Conservation (phyloP, 53 echinoderm and acorn worm genomes). For the Mesocentrotus franciscanus region DNA sequence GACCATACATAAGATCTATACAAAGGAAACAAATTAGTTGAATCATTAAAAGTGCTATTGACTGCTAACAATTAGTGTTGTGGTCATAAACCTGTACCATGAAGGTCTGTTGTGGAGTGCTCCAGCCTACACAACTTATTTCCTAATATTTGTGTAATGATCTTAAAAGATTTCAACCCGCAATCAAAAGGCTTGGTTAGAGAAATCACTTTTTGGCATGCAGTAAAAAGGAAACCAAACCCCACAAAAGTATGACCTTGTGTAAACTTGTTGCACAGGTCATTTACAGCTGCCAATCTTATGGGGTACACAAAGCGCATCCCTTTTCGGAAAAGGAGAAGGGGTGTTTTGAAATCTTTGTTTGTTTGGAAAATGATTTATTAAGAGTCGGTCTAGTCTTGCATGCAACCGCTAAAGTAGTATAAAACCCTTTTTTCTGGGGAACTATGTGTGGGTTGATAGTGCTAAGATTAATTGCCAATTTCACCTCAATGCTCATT, state of each 20-base stretch:
- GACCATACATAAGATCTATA: background rate
- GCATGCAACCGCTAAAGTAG: conserved; percentile 48
- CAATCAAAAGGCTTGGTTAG: conserved; percentile 17
- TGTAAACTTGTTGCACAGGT: conserved; percentile 56
- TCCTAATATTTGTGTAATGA: conserved; percentile 24
- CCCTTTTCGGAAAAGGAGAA: conserved; percentile 44
- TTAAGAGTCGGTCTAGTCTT: conserved; percentile 23
- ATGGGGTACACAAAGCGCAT: conserved; percentile 20
- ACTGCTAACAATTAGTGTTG: conserved; percentile 28
- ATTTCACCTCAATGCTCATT: conserved; percentile 58
- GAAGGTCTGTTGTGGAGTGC: background rate
- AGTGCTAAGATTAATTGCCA: conserved; percentile 59
- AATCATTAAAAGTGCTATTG: conserved; percentile 36
- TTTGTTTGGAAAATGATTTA: conserved; percentile 54
- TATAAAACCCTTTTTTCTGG: background rate
- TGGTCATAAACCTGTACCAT: background rate
- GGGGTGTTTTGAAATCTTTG: conserved; percentile 33
- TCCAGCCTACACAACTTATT: background rate
- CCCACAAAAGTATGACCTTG: conserved; percentile 56
- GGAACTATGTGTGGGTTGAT: conserved; percentile 35
- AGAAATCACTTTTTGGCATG: conserved; percentile 46
- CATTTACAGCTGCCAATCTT: conserved; percentile 54
- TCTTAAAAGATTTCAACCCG: background rate
- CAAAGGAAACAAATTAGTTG: conserved; percentile 42
- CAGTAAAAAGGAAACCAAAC: background rate